Evolutionary conservation across 1,140 invertebrate genomes (phyloP), one percentile per base, ranked within the genome.

Genomic region (Trichomalopsis sarcophagae): DNA sequence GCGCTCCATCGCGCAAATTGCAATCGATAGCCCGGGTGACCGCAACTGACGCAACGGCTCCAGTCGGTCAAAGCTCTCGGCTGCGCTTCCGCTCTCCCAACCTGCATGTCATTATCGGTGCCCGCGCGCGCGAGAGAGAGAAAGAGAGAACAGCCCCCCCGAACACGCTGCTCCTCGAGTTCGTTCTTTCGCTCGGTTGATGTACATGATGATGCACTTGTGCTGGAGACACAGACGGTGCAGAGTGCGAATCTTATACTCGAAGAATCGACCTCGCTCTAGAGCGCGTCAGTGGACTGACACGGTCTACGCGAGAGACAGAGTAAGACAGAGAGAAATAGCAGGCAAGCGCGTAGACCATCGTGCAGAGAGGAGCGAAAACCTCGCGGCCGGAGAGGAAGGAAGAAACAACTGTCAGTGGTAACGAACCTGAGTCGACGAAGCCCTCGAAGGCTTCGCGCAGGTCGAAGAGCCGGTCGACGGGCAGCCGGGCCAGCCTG

Each of bases 341-440:
- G 50, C 4, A 17, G 17, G 17, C 55, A 62, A 50, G 55, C 55
- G 55, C 55, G 27, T 27, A 27, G 27, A 62, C n/a, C 55, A 62
- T n/a, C 55, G 55, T 62, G 55, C 55, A 62, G 0, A 50, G 33
- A 50, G 47, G 50, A 55, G 17, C 17, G 50, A 55, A 50, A 50
- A 11, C 55, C 55, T 62, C 55, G 14, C 27, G 27, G 27, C 27
- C 27, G 27, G 33, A 36, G 33, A 36, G 33, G 21, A 6, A 21
- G 55, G 55, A 62, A n/a, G 21, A 62, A 62, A 62, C 17, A 62
- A 62, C 55, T 62, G 21, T 62, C 55, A 2, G n/a, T 62, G 30
- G 84, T 89, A 92, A 93, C 92, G 92, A 93, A 93, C 92, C 92
- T 93, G 92, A 91, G 87, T 92, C 92, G 88, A 92, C 91, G 89